Evolutionary conservation across 1,140 invertebrate species (phyloP).

Genomic region (Bombus affinis): DNA sequence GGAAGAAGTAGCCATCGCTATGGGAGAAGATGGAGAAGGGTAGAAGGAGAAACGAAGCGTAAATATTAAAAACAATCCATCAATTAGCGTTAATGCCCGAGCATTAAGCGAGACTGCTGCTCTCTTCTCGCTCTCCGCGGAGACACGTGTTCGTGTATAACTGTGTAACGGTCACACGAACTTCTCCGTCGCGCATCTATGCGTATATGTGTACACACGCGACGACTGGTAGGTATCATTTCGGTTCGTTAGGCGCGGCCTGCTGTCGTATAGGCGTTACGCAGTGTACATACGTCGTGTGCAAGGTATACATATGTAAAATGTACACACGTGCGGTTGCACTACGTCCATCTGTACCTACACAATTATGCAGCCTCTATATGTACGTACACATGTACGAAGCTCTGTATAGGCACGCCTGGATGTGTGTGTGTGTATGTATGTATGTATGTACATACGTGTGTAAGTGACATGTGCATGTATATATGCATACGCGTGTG

Average conservation of each 20-base stretch:
- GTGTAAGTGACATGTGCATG: too few species aligned
- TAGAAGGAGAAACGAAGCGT: slow-evolving; percentile 60
- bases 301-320: slow-evolving; percentile 56
- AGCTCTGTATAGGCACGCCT: too few species aligned
- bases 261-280: slow-evolving; percentile 61
- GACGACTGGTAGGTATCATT: slow-evolving; percentile 73
- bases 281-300: slow-evolving; percentile 57
- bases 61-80: slow-evolving; percentile 76
- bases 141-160: slow-evolving; percentile 54
- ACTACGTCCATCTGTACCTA: slow-evolving; percentile 18
- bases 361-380: not conserved
- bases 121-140: slow-evolving; percentile 45
- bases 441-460: not conserved
- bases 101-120: slow-evolving; percentile 62
- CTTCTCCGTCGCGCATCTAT: not conserved
- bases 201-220: not conserved
- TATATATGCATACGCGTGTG: not conserved
- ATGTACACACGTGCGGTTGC: slow-evolving; percentile 47
- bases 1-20: not conserved
- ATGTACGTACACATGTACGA: not conserved
- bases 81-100: slow-evolving; percentile 73
- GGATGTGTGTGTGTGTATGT: not conserved
- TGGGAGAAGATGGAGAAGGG: not conserved
- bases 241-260: slow-evolving; percentile 73
- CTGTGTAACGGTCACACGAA: not conserved